Percentiles rank a stretch among this genome's conserved stretches.
Conservation (phyloP, 2,113 vertebrate genomes). For the Uria lomvia region DNA sequence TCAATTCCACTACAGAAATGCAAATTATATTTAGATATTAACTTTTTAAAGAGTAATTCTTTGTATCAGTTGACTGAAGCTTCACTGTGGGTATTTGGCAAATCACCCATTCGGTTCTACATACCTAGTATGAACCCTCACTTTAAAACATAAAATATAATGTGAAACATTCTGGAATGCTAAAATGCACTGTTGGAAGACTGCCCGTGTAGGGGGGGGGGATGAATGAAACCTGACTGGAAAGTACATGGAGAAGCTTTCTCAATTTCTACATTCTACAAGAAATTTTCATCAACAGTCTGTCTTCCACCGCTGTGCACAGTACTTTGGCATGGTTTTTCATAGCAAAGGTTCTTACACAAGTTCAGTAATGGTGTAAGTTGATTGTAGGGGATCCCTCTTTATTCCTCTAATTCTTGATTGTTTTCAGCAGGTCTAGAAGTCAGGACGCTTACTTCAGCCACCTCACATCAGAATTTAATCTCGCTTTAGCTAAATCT, state of each 20-base stretch:
- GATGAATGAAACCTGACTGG: neutral
- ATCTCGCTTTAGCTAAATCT: neutral
- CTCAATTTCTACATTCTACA: neutral
- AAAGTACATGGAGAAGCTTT: neutral
- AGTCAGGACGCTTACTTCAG: constrained; percentile 3
- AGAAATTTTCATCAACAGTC: neutral
- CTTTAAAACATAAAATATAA: neutral
- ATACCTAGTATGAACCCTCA: neutral
- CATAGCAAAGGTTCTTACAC: neutral
- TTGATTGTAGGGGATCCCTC: neutral
- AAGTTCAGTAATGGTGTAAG: neutral
- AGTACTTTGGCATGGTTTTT: neutral
- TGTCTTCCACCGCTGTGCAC: neutral
- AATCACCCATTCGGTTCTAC: neutral
- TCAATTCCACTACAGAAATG: neutral
- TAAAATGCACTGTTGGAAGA: neutral
- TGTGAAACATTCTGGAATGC: neutral
- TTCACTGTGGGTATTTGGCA: neutral
- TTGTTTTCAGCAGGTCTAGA: neutral
- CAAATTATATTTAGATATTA: neutral
- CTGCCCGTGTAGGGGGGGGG: neutral
- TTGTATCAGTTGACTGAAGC: neutral
- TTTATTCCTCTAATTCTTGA: constrained; percentile 12
- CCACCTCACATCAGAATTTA: constrained; percentile 10
- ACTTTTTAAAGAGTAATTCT: neutral